Conservation (phyloP, 2,113 vertebrate genomes). For the Cranoglanis bouderius region DNA sequence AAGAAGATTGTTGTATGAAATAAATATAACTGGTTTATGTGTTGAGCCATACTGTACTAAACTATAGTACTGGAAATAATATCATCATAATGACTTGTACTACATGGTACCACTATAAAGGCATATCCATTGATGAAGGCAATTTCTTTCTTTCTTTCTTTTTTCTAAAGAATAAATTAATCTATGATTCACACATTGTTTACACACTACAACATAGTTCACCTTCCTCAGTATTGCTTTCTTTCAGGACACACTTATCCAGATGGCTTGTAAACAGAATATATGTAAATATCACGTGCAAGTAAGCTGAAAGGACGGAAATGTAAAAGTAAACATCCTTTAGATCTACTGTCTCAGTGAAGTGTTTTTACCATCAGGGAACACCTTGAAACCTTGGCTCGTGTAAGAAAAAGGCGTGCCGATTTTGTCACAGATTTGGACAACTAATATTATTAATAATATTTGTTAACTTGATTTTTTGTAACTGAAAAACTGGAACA, state of each 20-base stretch:
- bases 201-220: too few species aligned
- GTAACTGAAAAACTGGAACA: background rate
- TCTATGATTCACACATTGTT: background rate
- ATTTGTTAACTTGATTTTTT: too few species aligned
- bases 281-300: slow-evolving; percentile 4
- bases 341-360: slow-evolving; percentile 11
- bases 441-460: background rate
- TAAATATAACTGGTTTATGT: background rate
- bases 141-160: background rate
- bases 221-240: background rate
- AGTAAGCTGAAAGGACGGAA: slow-evolving; percentile 31
- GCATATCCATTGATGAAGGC: background rate
- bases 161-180: background rate
- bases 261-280: background rate
- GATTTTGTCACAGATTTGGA: slow-evolving; percentile 3
- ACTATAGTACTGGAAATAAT: background rate
- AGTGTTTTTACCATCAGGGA: slow-evolving; percentile 16
- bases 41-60: background rate
- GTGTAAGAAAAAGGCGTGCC: background rate
- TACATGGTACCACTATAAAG: background rate
- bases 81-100: background rate
- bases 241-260: slow-evolving; percentile 15
- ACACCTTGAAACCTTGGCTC: slow-evolving; percentile 24
- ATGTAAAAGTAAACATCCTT: slow-evolving; percentile 37
- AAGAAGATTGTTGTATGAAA: background rate